A percentile compares a stretch with the other conserved stretches of the same genome.
Evolutionary conservation across 2,113 vertebrate species (phyloP).

Genomic region (Erythrolamprus reginae): DNA sequence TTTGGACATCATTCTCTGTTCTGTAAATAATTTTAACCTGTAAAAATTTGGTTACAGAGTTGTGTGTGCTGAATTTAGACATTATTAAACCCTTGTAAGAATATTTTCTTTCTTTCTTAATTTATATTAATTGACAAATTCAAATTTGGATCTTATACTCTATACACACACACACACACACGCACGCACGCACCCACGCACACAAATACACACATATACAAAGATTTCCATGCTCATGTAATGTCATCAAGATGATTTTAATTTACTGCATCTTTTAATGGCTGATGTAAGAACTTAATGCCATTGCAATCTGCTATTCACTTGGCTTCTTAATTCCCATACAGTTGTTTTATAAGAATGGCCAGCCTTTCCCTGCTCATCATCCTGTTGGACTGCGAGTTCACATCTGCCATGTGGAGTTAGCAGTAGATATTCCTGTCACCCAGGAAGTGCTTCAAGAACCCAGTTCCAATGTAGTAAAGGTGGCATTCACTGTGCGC

Average conservation of each 20-base stretch:
- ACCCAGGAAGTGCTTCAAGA: slow-evolving; percentile 95
- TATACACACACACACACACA: too few relatives aligned
- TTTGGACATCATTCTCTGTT: slow-evolving; percentile 1
- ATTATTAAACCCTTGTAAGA: slow-evolving; percentile 27
- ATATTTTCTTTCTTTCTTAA: background rate
- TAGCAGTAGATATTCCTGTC: slow-evolving; percentile 93
- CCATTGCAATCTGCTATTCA: slow-evolving; percentile 34
- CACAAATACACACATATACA: too few relatives aligned
- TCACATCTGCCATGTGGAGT: slow-evolving; percentile 91
- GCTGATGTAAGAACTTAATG: background rate
- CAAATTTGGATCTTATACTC: background rate
- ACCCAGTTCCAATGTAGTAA: slow-evolving; percentile 87
- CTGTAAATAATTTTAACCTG: slow-evolving; percentile 1
- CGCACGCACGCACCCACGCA: too few relatives aligned
- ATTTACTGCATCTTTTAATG: background rate
- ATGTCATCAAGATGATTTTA: background rate
- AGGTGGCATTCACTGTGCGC: slow-evolving; percentile 95
- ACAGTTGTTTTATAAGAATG: slow-evolving; percentile 96
- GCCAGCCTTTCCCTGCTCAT: slow-evolving; percentile 90
- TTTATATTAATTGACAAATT: slow-evolving; percentile 6
- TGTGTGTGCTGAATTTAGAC: background rate
- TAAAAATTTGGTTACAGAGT: background rate
- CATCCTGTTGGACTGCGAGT: slow-evolving; percentile 89
- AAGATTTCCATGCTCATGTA: background rate
- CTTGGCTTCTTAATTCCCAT: slow-evolving; percentile 23